Evolutionary conservation across 2,797 vertebrate genomes (phyloP).

Genomic region (Coilia nasus): DNA sequence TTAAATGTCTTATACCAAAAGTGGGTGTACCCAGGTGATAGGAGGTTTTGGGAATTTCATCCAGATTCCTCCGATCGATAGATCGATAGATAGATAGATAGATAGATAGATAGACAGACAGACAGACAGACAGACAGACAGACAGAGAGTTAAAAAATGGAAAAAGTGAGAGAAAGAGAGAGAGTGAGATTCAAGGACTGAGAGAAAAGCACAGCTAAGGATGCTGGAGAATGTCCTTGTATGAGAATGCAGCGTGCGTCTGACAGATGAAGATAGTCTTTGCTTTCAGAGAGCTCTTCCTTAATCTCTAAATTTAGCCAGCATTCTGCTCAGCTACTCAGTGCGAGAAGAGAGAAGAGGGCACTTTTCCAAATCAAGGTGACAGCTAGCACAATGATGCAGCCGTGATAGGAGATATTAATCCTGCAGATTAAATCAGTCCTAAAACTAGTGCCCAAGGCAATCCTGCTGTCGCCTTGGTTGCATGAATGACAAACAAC

Average conservation of each 20-base stretch:
- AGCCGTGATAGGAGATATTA: not conserved
- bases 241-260: not conserved
- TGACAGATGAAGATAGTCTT: not conserved
- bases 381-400: not conserved
- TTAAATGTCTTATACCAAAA: too few relatives aligned
- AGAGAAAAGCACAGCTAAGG: not conserved
- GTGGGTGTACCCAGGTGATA: too few relatives aligned
- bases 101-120: not conserved
- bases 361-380: constrained; percentile 11
- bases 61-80: too few relatives aligned
- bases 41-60: too few relatives aligned
- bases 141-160: not conserved
- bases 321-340: not conserved
- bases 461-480: not conserved
- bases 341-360: not conserved
- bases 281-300: not conserved
- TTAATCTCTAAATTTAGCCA: constrained; percentile 20
- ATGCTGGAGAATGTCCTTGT: not conserved
- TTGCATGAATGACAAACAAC: not conserved
- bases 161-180: not conserved
- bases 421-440: not conserved
- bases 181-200: not conserved
- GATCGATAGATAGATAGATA: not conserved
- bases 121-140: not conserved
- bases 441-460: not conserved